These are phyloP conservation scores for Andrena chrysosceles DNA, from an alignment of 2,888 invertebrate species.

Conservation along the genomic window DNA sequence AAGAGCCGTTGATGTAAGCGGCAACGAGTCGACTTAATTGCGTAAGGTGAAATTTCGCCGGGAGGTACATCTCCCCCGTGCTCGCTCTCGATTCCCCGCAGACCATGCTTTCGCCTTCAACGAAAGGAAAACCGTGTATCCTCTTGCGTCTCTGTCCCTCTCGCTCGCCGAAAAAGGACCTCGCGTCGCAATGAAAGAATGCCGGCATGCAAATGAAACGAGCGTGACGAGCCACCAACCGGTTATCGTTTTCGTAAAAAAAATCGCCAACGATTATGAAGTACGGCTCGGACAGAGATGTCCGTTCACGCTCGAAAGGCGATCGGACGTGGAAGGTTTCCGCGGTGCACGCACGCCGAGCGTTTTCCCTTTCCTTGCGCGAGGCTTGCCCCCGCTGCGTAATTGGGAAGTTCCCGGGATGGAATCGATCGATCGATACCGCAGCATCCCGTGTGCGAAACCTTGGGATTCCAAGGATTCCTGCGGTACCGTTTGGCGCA, in stretches of 20 bases:
- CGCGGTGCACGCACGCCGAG: neutral
- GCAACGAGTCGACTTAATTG: slow-evolving; percentile 58
- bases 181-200: too few relatives aligned
- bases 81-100: slow-evolving; percentile 35
- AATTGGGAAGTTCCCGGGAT: slow-evolving; percentile 66
- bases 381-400: slow-evolving; percentile 43
- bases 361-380: slow-evolving; percentile 23
- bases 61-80: slow-evolving; percentile 41
- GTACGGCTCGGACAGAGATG: neutral
- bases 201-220: too few relatives aligned
- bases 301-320: neutral
- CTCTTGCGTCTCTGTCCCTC: too few relatives aligned
- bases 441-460: slow-evolving; percentile 41
- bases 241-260: neutral
- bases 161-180: too few relatives aligned
- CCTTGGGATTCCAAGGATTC: slow-evolving; percentile 69
- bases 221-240: neutral
- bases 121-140: neutral
- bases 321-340: too few relatives aligned
- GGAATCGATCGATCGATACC: slow-evolving; percentile 62
- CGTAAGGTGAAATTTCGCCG: slow-evolving; percentile 72
- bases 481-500: slow-evolving; percentile 66
- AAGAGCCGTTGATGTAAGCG: slow-evolving; percentile 42
- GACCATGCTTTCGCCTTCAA: neutral
- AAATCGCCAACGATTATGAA: neutral